phyloP scores from a whole-genome alignment of 2,113 vertebrate species.

The Notothenia rossii region DNA sequence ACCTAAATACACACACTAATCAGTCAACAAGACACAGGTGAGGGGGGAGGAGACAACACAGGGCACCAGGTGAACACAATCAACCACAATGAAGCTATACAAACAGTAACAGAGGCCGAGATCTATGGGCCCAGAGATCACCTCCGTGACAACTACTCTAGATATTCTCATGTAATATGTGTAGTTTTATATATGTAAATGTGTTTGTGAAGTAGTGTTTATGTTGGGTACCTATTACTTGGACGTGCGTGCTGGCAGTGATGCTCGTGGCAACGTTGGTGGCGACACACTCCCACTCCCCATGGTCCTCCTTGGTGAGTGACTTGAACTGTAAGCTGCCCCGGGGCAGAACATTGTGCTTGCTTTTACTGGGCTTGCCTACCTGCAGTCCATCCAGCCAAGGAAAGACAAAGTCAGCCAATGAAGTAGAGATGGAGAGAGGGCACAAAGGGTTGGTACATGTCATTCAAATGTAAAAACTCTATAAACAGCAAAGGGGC shows the following conservation, averaged over 20 bases:
- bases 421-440: constrained; percentile 22
- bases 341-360: constrained; percentile 96
- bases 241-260: constrained; percentile 99
- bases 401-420: constrained; percentile 1
- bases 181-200: neutral
- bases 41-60: too few relatives aligned
- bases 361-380: constrained; percentile 97
- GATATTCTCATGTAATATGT: neutral
- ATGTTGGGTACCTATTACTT: constrained; percentile 89
- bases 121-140: too few relatives aligned
- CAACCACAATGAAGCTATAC: too few relatives aligned
- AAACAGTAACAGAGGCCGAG: too few relatives aligned
- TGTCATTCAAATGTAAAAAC: neutral
- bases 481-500: neutral
- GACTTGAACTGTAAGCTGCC: constrained; percentile 97
- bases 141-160: neutral
- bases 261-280: constrained; percentile 98
- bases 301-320: constrained; percentile 97
- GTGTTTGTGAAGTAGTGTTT: constrained; percentile 14
- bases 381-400: constrained; percentile 86
- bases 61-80: too few relatives aligned
- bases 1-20: too few relatives aligned
- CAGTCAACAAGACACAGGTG: too few relatives aligned
- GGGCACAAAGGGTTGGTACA: neutral
- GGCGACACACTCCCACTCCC: constrained; percentile 98